Conservation (phyloP, 2,888 invertebrate genomes). For the Pegoplata infirma region DNA sequence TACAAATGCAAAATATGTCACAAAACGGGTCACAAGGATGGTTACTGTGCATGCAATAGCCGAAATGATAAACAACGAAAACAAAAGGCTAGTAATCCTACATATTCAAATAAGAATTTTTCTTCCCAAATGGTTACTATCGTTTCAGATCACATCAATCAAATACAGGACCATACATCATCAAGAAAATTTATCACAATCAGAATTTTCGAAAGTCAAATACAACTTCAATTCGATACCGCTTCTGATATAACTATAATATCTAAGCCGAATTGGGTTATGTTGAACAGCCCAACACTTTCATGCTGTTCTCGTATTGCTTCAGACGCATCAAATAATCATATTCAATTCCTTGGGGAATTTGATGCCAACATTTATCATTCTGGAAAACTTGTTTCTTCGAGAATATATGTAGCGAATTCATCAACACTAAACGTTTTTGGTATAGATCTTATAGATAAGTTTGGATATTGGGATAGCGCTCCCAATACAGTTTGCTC, state of each 20-base stretch:
- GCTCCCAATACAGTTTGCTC: neutral
- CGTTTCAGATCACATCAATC: neutral
- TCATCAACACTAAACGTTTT: neutral
- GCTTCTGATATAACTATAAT: neutral
- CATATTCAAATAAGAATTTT: neutral
- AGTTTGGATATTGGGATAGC: constrained; percentile 7
- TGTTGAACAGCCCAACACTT: neutral
- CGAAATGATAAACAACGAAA: neutral
- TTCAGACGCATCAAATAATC: neutral
- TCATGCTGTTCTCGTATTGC: neutral
- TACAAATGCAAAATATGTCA: no score
- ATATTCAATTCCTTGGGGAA: neutral
- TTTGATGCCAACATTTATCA: neutral
- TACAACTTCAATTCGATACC: no score
- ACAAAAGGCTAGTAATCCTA: neutral
- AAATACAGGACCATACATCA: neutral
- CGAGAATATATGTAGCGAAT: neutral
- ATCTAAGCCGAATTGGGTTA: constrained; percentile 1
- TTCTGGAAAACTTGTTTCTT: neutral
- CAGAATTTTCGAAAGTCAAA: neutral
- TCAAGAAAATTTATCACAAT: neutral
- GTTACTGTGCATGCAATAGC: neutral
- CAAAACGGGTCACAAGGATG: neutral
- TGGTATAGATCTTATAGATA: constrained; percentile 10
- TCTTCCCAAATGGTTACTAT: neutral